Evolutionary conservation across 1,140 invertebrate species (phyloP).

Genomic region (Popillia japonica): DNA sequence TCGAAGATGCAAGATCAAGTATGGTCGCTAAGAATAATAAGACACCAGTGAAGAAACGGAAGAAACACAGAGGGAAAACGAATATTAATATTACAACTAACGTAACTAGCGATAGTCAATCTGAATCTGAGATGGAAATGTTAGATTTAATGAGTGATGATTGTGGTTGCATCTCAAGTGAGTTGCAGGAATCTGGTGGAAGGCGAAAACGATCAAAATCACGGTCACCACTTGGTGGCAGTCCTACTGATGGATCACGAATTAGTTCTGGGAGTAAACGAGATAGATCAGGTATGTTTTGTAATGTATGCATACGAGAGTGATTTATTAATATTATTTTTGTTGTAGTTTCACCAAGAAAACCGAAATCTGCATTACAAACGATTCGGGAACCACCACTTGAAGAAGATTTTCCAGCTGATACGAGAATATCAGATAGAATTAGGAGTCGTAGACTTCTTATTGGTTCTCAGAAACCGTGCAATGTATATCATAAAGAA

Average conservation of each 20-base stretch:
- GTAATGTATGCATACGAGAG: no score
- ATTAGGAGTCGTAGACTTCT: conserved; percentile 47
- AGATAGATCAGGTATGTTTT: background rate
- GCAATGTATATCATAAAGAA: background rate
- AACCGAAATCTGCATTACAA: background rate
- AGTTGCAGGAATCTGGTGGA: background rate
- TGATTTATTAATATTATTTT: background rate
- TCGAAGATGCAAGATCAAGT: conserved; percentile 62
- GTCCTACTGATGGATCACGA: background rate
- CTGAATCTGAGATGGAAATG: background rate
- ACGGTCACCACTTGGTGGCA: background rate
- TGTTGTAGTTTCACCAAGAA: background rate
- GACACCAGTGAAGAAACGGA: conserved; percentile 41
- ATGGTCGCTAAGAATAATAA: conserved; percentile 54
- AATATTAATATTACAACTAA: conserved; percentile 35
- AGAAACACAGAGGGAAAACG: conserved; percentile 27
- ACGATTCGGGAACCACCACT: background rate
- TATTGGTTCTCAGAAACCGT: background rate
- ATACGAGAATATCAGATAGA: conserved; percentile 53
- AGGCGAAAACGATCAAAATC: background rate
- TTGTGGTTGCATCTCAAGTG: background rate
- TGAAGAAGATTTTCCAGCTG: background rate
- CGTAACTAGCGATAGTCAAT: background rate
- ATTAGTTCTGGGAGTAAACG: background rate
- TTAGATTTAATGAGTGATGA: background rate